phyloP scores from a whole-genome alignment of 2,113 vertebrate species.

The Thalassarche chlororhynchos region DNA sequence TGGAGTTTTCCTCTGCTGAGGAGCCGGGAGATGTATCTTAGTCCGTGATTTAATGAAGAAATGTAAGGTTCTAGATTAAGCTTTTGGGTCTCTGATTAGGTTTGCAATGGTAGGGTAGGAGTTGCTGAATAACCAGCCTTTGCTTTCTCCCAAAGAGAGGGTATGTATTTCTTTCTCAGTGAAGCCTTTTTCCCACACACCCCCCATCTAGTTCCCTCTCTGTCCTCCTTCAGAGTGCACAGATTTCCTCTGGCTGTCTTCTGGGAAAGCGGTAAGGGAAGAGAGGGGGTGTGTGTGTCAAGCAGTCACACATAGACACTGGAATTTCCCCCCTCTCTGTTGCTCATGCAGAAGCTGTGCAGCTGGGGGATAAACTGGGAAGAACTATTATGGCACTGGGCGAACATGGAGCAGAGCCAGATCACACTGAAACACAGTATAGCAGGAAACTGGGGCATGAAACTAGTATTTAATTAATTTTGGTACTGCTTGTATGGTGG shows the following conservation, averaged over 20 bases:
- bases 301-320: neutral
- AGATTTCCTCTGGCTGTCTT: neutral
- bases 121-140: neutral
- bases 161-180: neutral
- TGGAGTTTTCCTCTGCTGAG: neutral
- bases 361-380: neutral
- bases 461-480: constrained; percentile 1
- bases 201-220: neutral
- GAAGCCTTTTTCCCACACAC: neutral
- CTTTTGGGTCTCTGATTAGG: neutral
- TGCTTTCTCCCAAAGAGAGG: neutral
- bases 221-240: neutral
- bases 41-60: neutral
- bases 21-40: neutral
- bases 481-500: neutral
- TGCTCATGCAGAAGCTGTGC: neutral
- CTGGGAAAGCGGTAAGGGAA: neutral
- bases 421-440: neutral
- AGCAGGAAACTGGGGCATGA: constrained; percentile 25
- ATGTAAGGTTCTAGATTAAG: neutral
- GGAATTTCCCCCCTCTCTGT: neutral
- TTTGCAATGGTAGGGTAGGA: neutral
- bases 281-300: neutral
- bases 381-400: neutral
- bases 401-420: neutral